Evolutionary conservation across 2,113 vertebrate genomes (phyloP).

Genomic region (Phalacrocorax brasilianus): DNA sequence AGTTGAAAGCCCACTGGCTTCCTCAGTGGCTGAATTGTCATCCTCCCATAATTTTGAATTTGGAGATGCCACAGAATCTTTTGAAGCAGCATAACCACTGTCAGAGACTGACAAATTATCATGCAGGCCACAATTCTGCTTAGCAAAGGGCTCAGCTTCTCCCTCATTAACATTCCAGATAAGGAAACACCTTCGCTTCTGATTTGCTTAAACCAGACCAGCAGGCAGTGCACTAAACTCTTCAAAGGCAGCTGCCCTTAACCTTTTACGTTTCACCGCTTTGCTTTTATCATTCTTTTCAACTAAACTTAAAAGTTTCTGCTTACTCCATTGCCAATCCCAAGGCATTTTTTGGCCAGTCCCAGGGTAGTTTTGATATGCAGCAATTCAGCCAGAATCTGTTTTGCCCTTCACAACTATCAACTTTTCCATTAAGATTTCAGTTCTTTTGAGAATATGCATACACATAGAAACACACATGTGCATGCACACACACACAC

Average conservation of each 20-base stretch:
- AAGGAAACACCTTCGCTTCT: slow-evolving; percentile 31
- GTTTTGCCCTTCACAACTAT: not conserved
- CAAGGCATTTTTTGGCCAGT: not conserved
- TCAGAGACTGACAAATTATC: not conserved
- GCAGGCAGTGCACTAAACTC: slow-evolving; percentile 8
- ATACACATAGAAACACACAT: not conserved
- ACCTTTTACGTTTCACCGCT: not conserved
- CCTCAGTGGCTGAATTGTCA: not conserved
- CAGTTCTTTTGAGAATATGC: not conserved
- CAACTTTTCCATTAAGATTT: not conserved
- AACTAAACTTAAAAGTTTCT: slow-evolving; percentile 1
- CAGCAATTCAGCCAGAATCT: not conserved
- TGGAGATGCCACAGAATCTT: not conserved
- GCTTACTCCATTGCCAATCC: not conserved
- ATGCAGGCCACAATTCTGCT: slow-evolving; percentile 27
- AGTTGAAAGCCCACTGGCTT: not conserved
- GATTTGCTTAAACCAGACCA: slow-evolving; percentile 45
- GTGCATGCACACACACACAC: no score
- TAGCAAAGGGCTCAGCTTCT: not conserved
- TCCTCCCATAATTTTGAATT: not conserved
- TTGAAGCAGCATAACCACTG: not conserved
- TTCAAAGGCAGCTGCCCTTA: slow-evolving; percentile 38
- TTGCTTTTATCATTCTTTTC: slow-evolving; percentile 17
- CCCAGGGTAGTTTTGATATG: not conserved
- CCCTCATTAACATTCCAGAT: slow-evolving; percentile 40